Base-by-base conservation (phyloP, 2,797 vertebrate species). In the Gambusia yucatana region DNA sequence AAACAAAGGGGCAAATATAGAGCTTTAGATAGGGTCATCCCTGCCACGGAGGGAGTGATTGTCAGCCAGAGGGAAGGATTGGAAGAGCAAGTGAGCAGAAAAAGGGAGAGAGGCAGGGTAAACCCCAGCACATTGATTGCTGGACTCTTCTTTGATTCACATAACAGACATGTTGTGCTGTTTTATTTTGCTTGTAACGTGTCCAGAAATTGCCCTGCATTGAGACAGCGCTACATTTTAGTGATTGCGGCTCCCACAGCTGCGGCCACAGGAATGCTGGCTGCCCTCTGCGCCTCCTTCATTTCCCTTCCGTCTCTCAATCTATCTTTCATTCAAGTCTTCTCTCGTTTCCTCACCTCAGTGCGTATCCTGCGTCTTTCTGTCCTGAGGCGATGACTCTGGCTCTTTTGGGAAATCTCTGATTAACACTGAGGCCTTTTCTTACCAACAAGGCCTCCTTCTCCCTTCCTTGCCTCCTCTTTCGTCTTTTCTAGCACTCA, bases 1-100 rank as follows among this genome's bases (percentile, higher is more conserved):
- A 88, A 94, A 94, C 92, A 94, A 93, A 95, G 90, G 87, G 88
- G 92, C 91, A 94, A 92, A 95, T 93, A 94, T 94, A 95, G 92
- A 93, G 92, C 92, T 92, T 93, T 84, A 88, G 83, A 89, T 72
- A 87, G 91, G 92, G 91, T 93, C 94, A 93, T 93, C 93, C 84
- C 86, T 91, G 88, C 89, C 87, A 89, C 76, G 72, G 86, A 88
- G 83, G 80, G 87, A 77, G 86, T 87, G 89, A 92, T 88, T 89
- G 89, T 91, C 82, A 72, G 79, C 85, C 79, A 84, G 81, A 82
- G 75, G 75, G 72, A 72, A 77, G 83, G 88, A 91, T 76, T 81
- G 87, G 91, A 83, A 78, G 77, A 89, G 81, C 76, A 82, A 75
- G 75, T 75, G 77, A 82, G 81, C 1, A 43, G 77, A 78, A 52